Evolutionary conservation across 2,113 vertebrate genomes (phyloP), one percentile per base, ranked within the genome.

Genomic region (Marmota flaviventris): DNA sequence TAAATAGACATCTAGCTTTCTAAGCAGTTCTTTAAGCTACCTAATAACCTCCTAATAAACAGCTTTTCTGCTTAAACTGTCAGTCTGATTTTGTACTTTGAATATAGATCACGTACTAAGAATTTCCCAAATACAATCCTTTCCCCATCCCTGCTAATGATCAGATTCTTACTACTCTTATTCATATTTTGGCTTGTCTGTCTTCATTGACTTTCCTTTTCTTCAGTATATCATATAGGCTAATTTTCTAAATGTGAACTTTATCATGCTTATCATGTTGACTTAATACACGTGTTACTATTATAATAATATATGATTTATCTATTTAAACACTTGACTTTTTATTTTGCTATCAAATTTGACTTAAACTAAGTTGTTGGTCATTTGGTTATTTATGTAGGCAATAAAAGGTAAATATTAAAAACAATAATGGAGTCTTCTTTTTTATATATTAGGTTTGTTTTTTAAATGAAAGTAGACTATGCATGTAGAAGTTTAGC

Each of bases 231-330:
- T 42, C 37, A 73, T 11, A 58, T 56, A 51, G 75, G 29, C 8
- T 85, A 88, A 45, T 34, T 93, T 85, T 81, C 39, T 29, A 45
- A 86, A 92, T 83, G 85, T 45, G 29, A 83, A 77, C 27, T 22
- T 82, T 45, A 79, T 77, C 20, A 11, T 45, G 3, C 45, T 69
- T 73, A 22, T 83, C 1, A 2, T 82, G 86, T 89, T 48, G 2
- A 53, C 81, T 91, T 72, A 32, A 13, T 27, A 2, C 39, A 73
- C 65, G 20, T 89, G 5, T 67, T 70, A 70, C 22, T 70, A 34
- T 22, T 81, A 69, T 34, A 58, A 39, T 45, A 20, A 77, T 37
- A 78, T 18, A n/a, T 67, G 16, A 7, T 73, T 93, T 83, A 45
- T 4, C 3, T 51, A 78, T 94, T 86, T 53, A 94, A 32, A 73